Evolutionary conservation across 1,140 invertebrate species (phyloP), one percentile per base, ranked within the genome.

Genomic region (Nautilus pompilius): DNA sequence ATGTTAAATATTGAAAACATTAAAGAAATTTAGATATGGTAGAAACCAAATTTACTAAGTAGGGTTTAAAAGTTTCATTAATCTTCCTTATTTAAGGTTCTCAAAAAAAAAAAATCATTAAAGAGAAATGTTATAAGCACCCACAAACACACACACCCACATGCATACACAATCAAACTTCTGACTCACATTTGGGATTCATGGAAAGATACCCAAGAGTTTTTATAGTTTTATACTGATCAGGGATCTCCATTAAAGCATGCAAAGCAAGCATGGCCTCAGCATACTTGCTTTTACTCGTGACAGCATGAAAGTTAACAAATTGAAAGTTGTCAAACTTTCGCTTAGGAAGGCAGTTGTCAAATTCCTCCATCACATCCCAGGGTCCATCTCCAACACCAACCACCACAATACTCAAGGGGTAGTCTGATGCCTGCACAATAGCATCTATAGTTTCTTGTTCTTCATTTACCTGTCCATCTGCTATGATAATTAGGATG

Each of bases 251-350:
- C 84, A 86, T 86, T 34, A 86, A 68, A 10, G 82, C 82, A 69
- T 85, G 83, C 49, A 86, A 69, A 8, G 84, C 84, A 62, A 86
- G 83, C 15, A 76, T 73, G 24, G 82, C 76, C 60, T 85, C 84
- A 6, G 82, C 81, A 67, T 84, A 82, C 54, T 80, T 80, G n/a
- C 72, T 65, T 68, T 84, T 84, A 26, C 74, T 73, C 15, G 80
- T 83, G 29, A 76, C 79, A 30, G 67, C 62, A 64, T 86, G 82
- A 69, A 84, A 86, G 62, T 86, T 81, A 24, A 87, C 86, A 71
- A 87, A 87, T 65, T 86, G 85, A 71, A 87, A 86, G 68, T 87
- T 87, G 69, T 87, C 85, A 76, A 86, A 87, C 32, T 80, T 74
- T 58, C 86, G 62, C 65, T 82, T 81, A 0, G 86, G 84, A 22